Base-by-base conservation (phyloP, 2,888 invertebrate species). In the Choristoneura rosaceana region DNA sequence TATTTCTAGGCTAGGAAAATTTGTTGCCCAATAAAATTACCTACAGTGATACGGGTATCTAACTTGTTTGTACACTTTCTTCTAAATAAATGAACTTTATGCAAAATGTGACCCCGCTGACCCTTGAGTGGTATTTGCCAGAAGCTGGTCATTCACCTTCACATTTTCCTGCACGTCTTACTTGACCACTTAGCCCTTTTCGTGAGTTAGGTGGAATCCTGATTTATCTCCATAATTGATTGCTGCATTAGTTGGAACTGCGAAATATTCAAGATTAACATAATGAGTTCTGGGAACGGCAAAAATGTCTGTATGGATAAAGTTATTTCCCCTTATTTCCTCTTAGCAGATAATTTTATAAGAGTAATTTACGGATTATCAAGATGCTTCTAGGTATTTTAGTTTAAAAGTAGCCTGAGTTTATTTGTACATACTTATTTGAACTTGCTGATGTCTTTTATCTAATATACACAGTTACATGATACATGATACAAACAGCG, bases 131-230 rank as follows among this genome's bases (percentile, higher is more conserved):
- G 67, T 55, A 68, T 68, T 63, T 64, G 68, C 69, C 59, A 43
- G 38, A 47, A 60, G 43, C 73, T 68, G 69, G 73, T 73, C 68
- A 50, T 68, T 71, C 68, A 71, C 58, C 71, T 68, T 63, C 34
- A 71, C 50, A 52, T 66, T 59, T 64, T 63, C 68, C 68, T 68
- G 64, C 14, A n/a, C 14, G 55, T 71, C 62, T 68, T 52, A 59
- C 64, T 64, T 73, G 69, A 73, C 64, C 69, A 60, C 73, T 64
- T 2, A 34, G 59, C 68, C 68, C 67, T 73, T 73, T 68, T 50
- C 58, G 50, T 55, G 67, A 55, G 14, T 47, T 67, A 62, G 41
- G 8, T 45, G 50, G 38, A 41, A 58, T 58, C 7, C 50, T 41
- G 33, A 33, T 33, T 59, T 60, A 68, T 60, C 60, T 61, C 5